These are phyloP conservation scores for Melanerpes aurifrons DNA, from an alignment of 2,113 vertebrate genomes.

Conservation along the genomic window DNA sequence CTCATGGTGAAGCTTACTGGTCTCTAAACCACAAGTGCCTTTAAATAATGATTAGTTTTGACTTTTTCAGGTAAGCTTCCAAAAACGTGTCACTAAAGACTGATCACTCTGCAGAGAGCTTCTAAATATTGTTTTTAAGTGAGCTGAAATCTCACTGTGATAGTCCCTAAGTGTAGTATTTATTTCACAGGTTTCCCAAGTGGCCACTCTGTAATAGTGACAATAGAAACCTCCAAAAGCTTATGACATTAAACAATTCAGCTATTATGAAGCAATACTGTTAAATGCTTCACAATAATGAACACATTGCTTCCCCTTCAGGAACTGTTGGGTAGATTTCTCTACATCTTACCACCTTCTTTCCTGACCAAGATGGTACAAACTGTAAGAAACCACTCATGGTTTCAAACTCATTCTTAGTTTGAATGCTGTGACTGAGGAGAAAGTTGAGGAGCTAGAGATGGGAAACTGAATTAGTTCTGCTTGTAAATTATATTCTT, in stretches of 20 bases:
- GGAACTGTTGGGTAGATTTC: background rate
- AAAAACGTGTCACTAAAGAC: background rate
- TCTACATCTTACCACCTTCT: background rate
- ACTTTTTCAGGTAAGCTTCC: background rate
- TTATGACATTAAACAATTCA: background rate
- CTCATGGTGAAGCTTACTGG: background rate
- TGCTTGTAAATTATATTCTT: constrained; percentile 40
- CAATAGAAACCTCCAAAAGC: background rate
- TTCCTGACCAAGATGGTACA: background rate
- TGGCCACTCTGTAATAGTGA: background rate
- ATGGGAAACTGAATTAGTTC: constrained; percentile 45
- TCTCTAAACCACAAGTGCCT: background rate
- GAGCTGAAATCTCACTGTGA: background rate
- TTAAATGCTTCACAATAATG: background rate
- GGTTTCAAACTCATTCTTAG: background rate
- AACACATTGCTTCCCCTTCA: background rate
- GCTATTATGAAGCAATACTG: background rate
- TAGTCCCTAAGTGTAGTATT: background rate
- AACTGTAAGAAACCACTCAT: background rate
- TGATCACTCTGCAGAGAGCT: background rate
- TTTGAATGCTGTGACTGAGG: constrained; percentile 17
- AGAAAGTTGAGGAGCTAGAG: constrained; percentile 7
- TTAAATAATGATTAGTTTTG: background rate
- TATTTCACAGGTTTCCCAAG: background rate
- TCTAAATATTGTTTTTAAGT: background rate